Conservation (phyloP, 2,113 vertebrate species). For the Albula glossodonta region DNA sequence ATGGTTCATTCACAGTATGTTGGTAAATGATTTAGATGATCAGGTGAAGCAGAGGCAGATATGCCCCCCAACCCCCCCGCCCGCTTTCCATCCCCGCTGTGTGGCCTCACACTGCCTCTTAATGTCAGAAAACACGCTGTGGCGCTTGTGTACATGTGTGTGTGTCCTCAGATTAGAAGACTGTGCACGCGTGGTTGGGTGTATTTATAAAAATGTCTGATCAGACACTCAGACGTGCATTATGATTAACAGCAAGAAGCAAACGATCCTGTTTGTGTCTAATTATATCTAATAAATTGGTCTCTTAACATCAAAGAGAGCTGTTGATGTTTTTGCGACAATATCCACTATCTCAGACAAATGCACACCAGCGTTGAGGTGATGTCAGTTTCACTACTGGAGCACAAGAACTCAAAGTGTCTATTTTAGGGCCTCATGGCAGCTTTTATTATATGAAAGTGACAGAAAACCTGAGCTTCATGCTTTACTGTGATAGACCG, state of each 20-base stretch:
- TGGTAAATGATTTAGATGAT: too few relatives aligned
- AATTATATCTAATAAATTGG: background rate
- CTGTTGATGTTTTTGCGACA: background rate
- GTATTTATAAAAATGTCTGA: too few relatives aligned
- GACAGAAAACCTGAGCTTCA: background rate
- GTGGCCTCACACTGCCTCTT: too few relatives aligned
- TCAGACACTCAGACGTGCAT: background rate
- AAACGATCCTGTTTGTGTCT: background rate
- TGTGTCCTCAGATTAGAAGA: too few relatives aligned
- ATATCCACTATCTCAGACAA: background rate
- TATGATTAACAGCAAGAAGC: background rate
- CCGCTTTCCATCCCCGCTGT: too few relatives aligned
- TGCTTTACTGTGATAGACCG: background rate
- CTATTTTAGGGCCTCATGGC: background rate
- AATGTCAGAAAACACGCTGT: too few relatives aligned
- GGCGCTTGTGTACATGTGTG: too few relatives aligned
- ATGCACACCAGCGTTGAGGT: background rate
- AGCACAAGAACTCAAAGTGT: background rate
- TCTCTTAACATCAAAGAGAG: background rate
- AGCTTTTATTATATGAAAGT: background rate
- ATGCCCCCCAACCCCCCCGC: too few relatives aligned
- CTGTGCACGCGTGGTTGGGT: too few relatives aligned
- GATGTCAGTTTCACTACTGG: background rate
- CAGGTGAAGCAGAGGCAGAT: too few relatives aligned
- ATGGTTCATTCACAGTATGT: too few relatives aligned